phyloP scores from a whole-genome alignment of 2,888 invertebrate species.

The Drosophila algonquin region DNA sequence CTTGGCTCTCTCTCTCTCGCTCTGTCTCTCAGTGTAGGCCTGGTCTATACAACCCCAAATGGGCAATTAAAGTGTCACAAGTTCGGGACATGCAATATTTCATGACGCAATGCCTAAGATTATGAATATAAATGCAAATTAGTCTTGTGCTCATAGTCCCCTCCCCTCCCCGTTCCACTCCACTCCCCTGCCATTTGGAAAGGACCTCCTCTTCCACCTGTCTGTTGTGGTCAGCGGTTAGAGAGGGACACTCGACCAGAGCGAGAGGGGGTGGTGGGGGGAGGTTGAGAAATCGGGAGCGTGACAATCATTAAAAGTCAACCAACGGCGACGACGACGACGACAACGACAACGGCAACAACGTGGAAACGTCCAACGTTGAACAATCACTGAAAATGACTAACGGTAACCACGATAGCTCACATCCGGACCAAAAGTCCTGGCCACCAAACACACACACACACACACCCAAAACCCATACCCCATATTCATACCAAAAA shows the following conservation, averaged over 20 bases:
- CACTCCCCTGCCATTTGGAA: background rate
- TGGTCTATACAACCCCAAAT: conserved; percentile 32
- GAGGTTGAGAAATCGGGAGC: conserved; percentile 50
- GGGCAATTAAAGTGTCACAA: conserved; percentile 81
- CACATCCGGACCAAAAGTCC: conserved; percentile 71
- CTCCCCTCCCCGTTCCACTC: background rate
- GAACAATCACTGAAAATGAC: conserved; percentile 80
- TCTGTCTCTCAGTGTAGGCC: conserved; percentile 11
- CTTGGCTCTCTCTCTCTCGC: too few species aligned
- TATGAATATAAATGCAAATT: conserved; percentile 81
- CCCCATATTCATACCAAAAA: background rate
- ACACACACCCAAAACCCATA: background rate
- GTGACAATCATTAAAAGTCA: conserved; percentile 80
- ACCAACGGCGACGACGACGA: conserved; percentile 52
- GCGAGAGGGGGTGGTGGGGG: background rate
- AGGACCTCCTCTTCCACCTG: conserved; percentile 48
- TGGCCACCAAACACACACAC: conserved; percentile 14
- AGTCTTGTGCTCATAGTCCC: conserved; percentile 44
- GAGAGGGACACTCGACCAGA: background rate
- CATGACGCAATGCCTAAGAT: conserved; percentile 77
- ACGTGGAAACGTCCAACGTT: conserved; percentile 49
- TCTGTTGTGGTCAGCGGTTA: conserved; percentile 52
- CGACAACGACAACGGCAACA: conserved; percentile 34
- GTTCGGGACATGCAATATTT: conserved; percentile 79
- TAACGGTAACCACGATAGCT: conserved; percentile 81